phyloP scores from a whole-genome alignment of 2,888 invertebrate genomes.

The Noctua janthina region DNA sequence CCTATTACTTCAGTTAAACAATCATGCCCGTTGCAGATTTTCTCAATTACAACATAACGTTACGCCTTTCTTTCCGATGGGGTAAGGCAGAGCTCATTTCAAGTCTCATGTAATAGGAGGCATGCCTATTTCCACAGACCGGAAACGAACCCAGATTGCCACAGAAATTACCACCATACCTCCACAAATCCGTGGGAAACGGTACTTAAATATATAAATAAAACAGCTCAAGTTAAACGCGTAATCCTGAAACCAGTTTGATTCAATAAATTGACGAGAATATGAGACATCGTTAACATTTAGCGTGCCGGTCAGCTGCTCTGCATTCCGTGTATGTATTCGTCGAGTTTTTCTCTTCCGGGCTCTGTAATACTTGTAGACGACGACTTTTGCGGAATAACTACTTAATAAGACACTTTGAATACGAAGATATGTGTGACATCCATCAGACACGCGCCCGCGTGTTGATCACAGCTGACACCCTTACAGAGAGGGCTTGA shows the following conservation, averaged over 20 bases:
- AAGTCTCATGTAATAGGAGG: neutral
- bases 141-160: constrained; percentile 1
- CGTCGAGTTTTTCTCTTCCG: constrained; percentile 59
- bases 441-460: neutral
- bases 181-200: constrained; percentile 44
- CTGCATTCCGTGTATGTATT: constrained; percentile 40
- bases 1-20: neutral
- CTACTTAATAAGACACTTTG: neutral
- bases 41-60: neutral
- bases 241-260: constrained; percentile 56
- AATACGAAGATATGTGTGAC: neutral
- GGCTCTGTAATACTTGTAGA: constrained; percentile 11
- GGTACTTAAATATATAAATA: constrained; percentile 32
- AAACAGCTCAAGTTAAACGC: constrained; percentile 33
- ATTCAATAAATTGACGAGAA: constrained; percentile 52
- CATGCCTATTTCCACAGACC: neutral
- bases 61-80: neutral
- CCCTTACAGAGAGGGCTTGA: too few relatives aligned
- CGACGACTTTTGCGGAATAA: constrained; percentile 9
- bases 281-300: constrained; percentile 60
- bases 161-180: neutral
- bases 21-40: neutral
- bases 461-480: neutral
- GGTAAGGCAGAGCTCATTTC: neutral
- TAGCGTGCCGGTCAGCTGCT: constrained; percentile 47